A percentile compares a stretch with the other conserved stretches of the same genome.
These are phyloP conservation scores for Aramus guarauna DNA, from an alignment of 2,113 vertebrate species.

Conservation along the genomic window DNA sequence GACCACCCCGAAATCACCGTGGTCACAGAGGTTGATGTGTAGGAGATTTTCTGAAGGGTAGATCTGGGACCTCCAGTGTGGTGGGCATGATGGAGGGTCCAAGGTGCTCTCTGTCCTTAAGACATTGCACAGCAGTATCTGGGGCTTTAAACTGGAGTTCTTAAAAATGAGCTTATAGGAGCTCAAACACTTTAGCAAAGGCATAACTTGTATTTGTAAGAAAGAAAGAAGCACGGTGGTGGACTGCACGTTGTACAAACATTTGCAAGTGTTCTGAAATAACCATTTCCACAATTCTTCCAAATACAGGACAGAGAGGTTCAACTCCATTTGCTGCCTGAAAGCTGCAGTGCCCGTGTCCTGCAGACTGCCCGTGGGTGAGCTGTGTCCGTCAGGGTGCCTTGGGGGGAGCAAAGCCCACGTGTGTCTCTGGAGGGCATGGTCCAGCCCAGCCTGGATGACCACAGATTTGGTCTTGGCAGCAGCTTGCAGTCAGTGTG, in stretches of 20 bases:
- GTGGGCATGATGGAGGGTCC: background rate
- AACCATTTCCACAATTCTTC: background rate
- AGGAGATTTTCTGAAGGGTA: background rate
- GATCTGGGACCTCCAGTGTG: background rate
- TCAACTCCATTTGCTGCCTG: background rate
- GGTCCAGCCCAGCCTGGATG: background rate
- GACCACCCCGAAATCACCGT: accelerated
- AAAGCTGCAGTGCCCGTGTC: background rate
- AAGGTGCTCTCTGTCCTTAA: background rate
- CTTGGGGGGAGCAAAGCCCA: background rate
- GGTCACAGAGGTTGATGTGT: background rate
- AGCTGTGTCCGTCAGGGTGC: background rate
- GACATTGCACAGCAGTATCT: background rate
- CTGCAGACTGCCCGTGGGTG: background rate
- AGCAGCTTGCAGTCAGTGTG: background rate
- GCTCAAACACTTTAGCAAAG: background rate
- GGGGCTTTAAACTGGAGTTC: background rate
- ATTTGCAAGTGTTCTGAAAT: background rate
- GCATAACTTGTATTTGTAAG: background rate
- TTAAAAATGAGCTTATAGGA: background rate
- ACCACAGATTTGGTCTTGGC: background rate
- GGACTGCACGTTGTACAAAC: background rate
- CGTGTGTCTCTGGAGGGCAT: background rate
- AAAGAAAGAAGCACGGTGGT: background rate
- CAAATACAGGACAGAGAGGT: background rate